Evolutionary conservation across 2,888 invertebrate species (phyloP).

Genomic region (Hetaerina titia): DNA sequence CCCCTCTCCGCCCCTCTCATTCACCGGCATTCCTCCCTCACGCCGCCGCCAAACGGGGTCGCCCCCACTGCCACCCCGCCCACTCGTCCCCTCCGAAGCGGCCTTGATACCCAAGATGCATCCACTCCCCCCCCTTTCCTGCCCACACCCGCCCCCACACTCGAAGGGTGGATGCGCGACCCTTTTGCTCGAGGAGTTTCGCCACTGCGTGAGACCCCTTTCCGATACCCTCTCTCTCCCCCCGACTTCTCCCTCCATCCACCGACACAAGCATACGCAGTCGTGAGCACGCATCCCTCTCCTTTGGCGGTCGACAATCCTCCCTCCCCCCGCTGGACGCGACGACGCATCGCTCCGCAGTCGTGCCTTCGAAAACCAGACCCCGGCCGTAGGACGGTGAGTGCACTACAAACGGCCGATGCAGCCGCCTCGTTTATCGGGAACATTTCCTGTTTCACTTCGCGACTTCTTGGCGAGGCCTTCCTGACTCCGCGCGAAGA

Average conservation of each 20-base stretch:
- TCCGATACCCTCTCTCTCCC: background rate
- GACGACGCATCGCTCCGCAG: no score
- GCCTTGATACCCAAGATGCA: background rate
- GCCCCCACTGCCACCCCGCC: no score
- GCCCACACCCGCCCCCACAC: no score
- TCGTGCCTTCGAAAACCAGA: background rate
- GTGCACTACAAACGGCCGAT: background rate
- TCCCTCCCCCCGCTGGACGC: no score
- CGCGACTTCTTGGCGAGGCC: background rate
- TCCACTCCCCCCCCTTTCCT: background rate
- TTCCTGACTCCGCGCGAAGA: background rate
- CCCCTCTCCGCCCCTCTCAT: no score
- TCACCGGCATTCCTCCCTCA: no score
- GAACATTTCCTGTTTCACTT: constrained; percentile 14
- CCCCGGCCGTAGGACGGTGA: background rate
- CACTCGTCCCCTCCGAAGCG: background rate
- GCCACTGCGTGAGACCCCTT: background rate
- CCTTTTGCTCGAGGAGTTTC: background rate
- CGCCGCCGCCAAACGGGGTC: no score
- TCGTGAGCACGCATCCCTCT: no score
- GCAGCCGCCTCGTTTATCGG: background rate
- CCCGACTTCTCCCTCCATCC: background rate
- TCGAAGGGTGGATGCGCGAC: background rate
- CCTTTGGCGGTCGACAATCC: no score
- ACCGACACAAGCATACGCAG: background rate